Evolutionary conservation across 2,888 invertebrate species (phyloP), one percentile per base, ranked within the genome.

Genomic region (Eupeodes luniger): DNA sequence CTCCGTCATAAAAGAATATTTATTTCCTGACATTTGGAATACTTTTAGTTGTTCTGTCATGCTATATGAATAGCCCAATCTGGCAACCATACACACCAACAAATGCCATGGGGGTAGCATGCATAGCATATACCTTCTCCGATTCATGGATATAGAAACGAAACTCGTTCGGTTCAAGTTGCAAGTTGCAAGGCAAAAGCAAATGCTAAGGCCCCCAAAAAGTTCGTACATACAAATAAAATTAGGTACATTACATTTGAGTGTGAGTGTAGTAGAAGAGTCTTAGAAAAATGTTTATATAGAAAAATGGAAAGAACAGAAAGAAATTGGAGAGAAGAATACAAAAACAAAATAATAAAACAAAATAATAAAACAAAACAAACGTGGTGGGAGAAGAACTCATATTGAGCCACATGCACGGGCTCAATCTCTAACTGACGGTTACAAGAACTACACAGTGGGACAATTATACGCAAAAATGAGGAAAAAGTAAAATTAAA

Each of bases 181-280:
- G 19, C 27, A 49, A 66, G 67, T 72, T 47, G 59, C 72, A 47
- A 70, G 70, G 57, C 70, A 44, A 57, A 67, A 53, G 59, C 72
- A 27, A 70, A 5, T 55, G 57, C 70, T 44, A 72, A 67, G 66
- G 84, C 76, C 77, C 72, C 87, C 78, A 78, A 72, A 83, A 61
- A 57, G 34, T 51, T 76, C 47, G 27, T 57, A 59, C 59, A 72
- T 59, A 51, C 14, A 61, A 36, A 53, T 59, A 36, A 40, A 70
- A 53, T 59, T 51, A 51, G 57, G 44, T 51, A 62, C 75, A 75
- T 64, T 59, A 76, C 83, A 66, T 76, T 84, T 49, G 70, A 72
- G 67, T 84, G 64, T 84, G 72, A 77, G 80, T 88, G 87, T 84
- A 75, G 55, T 74, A 84, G 84, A 88, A 67, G 82, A 67, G 82